Evolutionary conservation across 2,888 invertebrate species (phyloP), one percentile per base, ranked within the genome.

Genomic region (Eupithecia subumbrata): DNA sequence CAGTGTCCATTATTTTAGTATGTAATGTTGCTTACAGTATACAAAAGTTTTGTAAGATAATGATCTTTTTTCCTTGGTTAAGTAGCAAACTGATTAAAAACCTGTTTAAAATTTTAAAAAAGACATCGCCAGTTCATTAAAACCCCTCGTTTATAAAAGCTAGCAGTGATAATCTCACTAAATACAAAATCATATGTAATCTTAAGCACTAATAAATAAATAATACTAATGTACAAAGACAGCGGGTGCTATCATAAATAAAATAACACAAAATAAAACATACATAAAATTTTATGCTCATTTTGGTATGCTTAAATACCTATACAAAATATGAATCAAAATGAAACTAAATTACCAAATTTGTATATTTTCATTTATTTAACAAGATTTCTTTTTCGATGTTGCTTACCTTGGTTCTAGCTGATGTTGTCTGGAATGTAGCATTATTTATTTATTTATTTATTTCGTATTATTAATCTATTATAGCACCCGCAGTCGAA

Each of bases 181-280:
- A 87, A 79, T 82, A 86, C 82, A 85, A 85, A 84, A 89, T 92
- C 89, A 89, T 92, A 93, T 90, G 87, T 88, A 87, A 88, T 89
- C 84, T 92, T 93, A 94, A 87, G 89, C 89, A 82, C 93, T 94
- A 93, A 45, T 73, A 72, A 89, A 89, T 91, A 91, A 94, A 94
- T 94, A 94, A 94, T 94, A 94, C 93, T 93, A 94, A 92, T 91
- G 84, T 92, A 93, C 90, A 93, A 79, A 82, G 85, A 84, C 87
- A 86, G 86, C 85, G 86, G 82, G 78, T 72, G 64, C 16, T 63
- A n/a, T 60, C n/a, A 37, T 63, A 71, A 30, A 66, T n/a, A 67
- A 67, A 34, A 66, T 34, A 56, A 22, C 11, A 60, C 60, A 60
- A 25, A 60, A 25, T 14, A 60, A 3, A 52, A 18, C 1, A 48